Conservation (phyloP, 1,140 invertebrate species). For the Diuraphis noxia region DNA sequence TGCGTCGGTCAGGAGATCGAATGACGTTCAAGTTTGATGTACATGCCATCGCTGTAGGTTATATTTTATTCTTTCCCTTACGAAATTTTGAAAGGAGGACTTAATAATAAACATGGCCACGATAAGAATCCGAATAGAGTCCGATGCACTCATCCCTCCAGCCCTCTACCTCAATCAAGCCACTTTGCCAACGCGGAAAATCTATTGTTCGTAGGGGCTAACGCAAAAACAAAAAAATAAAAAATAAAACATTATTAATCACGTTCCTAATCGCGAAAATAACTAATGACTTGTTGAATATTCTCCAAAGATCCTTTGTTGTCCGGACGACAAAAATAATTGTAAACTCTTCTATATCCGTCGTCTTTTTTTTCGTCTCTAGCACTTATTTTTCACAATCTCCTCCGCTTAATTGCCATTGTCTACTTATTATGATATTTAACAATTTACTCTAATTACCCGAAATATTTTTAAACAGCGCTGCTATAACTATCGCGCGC, state of each 20-base stretch:
- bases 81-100: not conserved
- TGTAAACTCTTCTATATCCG: not conserved
- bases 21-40: not conserved
- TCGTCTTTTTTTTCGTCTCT: not conserved
- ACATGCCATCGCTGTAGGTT: not conserved
- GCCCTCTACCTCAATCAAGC: not conserved
- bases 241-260: constrained; percentile 21
- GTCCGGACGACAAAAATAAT: constrained; percentile 10
- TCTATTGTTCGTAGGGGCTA: not conserved
- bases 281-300: constrained; percentile 50
- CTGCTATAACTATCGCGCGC: not conserved
- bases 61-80: not conserved
- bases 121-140: constrained; percentile 27
- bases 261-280: constrained; percentile 24
- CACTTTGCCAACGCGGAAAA: not conserved
- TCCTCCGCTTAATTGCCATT: not conserved
- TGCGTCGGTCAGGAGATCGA: not conserved
- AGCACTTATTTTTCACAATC: not conserved
- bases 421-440: not conserved
- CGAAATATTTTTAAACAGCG: not conserved
- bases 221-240: not conserved
- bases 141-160: not conserved
- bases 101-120: not conserved
- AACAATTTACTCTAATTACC: not conserved
- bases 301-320: not conserved